These are phyloP conservation scores for Sphecodes monilicornis DNA, from an alignment of 2,888 invertebrate species.

Conservation along the genomic window DNA sequence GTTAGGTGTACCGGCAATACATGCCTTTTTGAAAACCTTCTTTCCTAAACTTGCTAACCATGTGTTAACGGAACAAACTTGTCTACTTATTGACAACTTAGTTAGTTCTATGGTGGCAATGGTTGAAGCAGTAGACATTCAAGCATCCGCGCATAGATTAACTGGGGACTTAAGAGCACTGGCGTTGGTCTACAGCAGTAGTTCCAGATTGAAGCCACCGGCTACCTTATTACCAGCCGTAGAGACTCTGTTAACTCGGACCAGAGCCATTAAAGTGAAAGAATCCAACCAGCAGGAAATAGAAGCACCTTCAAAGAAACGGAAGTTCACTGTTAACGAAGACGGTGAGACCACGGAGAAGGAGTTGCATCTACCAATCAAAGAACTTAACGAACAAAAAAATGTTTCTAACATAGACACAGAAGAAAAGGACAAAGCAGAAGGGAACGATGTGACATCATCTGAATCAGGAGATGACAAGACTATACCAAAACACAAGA, in stretches of 20 bases:
- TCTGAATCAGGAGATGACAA: constrained; percentile 70
- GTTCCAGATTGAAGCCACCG: constrained; percentile 82
- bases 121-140: constrained; percentile 85
- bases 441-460: constrained; percentile 58
- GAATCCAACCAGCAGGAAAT: constrained; percentile 76
- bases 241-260: constrained; percentile 80
- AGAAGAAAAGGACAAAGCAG: constrained; percentile 73
- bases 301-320: constrained; percentile 82
- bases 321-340: constrained; percentile 77
- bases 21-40: constrained; percentile 94
- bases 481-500: constrained; percentile 59
- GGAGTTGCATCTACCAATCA: constrained; percentile 68
- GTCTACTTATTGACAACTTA: constrained; percentile 87
- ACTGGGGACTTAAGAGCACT: constrained; percentile 87
- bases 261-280: constrained; percentile 75
- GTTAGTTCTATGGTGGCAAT: constrained; percentile 87
- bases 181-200: constrained; percentile 86
- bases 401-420: constrained; percentile 65
- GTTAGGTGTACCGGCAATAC: constrained; percentile 93
- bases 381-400: constrained; percentile 65
- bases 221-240: constrained; percentile 79
- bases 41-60: constrained; percentile 93
- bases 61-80: constrained; percentile 87
- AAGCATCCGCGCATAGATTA: constrained; percentile 85
- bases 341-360: constrained; percentile 67